Percentiles rank a stretch among this genome's conserved stretches.
Evolutionary conservation across 1,140 invertebrate genomes (phyloP).

Genomic region (Leptinotarsa undecemlineata): DNA sequence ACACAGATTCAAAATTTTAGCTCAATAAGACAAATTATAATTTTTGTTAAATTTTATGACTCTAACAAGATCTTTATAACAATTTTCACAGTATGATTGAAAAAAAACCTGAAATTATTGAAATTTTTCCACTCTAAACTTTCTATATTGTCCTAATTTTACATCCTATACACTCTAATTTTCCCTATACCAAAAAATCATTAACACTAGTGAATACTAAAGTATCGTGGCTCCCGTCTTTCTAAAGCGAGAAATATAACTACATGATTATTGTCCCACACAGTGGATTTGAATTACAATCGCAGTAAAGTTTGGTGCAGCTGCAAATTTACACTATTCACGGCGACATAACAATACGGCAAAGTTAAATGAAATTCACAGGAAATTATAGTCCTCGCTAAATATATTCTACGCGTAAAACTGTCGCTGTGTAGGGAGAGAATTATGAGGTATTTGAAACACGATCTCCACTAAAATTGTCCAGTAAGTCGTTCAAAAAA

Average conservation of each 20-base stretch:
- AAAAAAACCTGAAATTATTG: too few relatives aligned
- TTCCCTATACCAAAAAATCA: too few relatives aligned
- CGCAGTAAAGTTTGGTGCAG: background rate
- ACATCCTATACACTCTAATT: too few relatives aligned
- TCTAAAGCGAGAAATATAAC: background rate
- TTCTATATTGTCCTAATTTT: too few relatives aligned
- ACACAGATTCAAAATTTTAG: too few relatives aligned
- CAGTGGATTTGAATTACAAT: background rate
- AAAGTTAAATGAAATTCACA: background rate
- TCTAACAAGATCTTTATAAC: too few relatives aligned
- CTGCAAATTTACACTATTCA: background rate
- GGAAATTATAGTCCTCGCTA: constrained; percentile 2
- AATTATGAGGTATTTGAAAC: constrained; percentile 3
- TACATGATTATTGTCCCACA: constrained; percentile 3
- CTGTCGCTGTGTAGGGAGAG: background rate
- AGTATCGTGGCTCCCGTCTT: background rate
- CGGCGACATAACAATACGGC: background rate
- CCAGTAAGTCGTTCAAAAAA: too few relatives aligned
- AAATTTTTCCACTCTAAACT: too few relatives aligned
- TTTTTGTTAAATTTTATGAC: too few relatives aligned
- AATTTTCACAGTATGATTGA: too few relatives aligned
- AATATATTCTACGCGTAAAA: background rate
- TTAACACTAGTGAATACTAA: too few relatives aligned
- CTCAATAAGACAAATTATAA: too few relatives aligned
- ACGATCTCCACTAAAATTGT: background rate